phyloP scores from a whole-genome alignment of 2,888 invertebrate species.

The Eristalis arbustorum region DNA sequence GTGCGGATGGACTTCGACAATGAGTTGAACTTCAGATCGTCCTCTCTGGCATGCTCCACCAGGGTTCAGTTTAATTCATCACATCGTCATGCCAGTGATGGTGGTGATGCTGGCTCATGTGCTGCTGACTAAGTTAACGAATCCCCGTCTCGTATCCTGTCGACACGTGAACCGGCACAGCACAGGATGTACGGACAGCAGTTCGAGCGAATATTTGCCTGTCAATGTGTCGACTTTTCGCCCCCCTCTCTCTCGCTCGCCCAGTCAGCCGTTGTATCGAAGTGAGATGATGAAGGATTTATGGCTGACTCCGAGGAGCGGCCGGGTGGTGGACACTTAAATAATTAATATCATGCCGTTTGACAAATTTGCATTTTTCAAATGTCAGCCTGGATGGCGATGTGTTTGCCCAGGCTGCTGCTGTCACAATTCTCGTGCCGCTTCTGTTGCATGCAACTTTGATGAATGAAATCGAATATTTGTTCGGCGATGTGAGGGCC shows the following conservation, averaged over 20 bases:
- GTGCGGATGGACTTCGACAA: conserved; percentile 48
- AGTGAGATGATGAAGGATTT: conserved; percentile 63
- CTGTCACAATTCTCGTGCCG: conserved; percentile 11
- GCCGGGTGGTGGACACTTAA: conserved; percentile 54
- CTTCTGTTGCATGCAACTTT: conserved; percentile 42
- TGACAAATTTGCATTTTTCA: conserved; percentile 69
- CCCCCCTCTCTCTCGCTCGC: conserved; percentile 9
- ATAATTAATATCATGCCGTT: conserved; percentile 60
- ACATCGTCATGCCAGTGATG: conserved; percentile 16
- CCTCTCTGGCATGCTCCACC: not conserved
- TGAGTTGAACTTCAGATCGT: conserved; percentile 34
- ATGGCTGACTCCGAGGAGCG: conserved; percentile 37
- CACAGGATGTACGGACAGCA: conserved; percentile 10
- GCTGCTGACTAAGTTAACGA: conserved; percentile 43
- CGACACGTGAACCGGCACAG: conserved; percentile 30
- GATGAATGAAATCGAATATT: conserved; percentile 64
- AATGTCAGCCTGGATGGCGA: conserved; percentile 50
- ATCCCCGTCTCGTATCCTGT: conserved; percentile 55
- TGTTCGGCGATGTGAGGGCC: conserved; percentile 36
- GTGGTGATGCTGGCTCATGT: conserved; percentile 10
- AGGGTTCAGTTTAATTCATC: conserved; percentile 62
- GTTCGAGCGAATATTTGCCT: conserved; percentile 22
- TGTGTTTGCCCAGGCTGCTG: conserved; percentile 38
- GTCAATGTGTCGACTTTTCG: conserved; percentile 61
- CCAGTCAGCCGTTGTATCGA: conserved; percentile 30